Conservation (phyloP, 2,113 vertebrate species). For the Bubo blakistoni region DNA sequence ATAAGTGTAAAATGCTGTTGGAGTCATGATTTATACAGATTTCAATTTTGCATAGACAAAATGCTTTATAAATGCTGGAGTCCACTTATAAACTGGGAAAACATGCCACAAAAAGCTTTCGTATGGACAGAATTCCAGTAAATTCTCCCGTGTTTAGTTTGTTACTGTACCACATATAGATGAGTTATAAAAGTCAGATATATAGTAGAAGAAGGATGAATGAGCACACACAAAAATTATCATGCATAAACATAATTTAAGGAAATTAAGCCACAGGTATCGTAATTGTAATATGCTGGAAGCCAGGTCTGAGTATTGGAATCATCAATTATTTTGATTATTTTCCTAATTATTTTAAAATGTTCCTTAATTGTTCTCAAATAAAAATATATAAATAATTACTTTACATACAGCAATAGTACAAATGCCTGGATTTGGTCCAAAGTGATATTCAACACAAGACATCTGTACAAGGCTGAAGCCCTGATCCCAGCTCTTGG, state of each 20-base stretch:
- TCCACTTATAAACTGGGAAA: not conserved
- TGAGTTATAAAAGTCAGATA: not conserved
- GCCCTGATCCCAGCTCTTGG: not conserved
- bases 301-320: not conserved
- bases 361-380: not conserved
- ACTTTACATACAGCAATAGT: not conserved
- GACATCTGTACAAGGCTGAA: not conserved
- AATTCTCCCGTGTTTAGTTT: not conserved
- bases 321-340: not conserved
- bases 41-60: not conserved
- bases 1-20: not conserved
- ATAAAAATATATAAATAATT: not conserved
- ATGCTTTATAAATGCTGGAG: not conserved
- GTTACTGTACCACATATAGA: not conserved
- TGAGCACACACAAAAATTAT: not conserved
- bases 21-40: not conserved
- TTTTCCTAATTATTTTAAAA: not conserved
- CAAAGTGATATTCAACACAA: not conserved
- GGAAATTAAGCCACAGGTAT: not conserved
- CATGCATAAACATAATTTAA: not conserved
- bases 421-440: not conserved
- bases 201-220: not conserved
- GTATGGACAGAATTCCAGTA: not conserved
- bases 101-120: not conserved
- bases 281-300: not conserved